Conservation (phyloP, 2,113 vertebrate species). For the Eudyptes chrysolophus region DNA sequence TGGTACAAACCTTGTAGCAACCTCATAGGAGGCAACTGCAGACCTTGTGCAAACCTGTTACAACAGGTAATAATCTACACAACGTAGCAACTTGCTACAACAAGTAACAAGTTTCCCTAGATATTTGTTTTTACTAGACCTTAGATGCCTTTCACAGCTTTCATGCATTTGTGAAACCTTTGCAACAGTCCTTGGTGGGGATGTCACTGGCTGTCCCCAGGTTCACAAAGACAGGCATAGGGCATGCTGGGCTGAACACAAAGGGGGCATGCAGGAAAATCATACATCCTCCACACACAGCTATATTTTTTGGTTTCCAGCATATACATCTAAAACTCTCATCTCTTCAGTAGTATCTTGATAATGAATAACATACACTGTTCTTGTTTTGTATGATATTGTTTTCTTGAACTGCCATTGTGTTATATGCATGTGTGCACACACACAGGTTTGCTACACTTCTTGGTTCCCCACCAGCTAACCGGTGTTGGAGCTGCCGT, state of each 20-base stretch:
- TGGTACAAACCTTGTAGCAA: neutral
- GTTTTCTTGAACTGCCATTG: neutral
- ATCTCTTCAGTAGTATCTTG: neutral
- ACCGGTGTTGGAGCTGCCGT: accelerated
- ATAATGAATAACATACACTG: accelerated
- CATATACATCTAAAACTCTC: neutral
- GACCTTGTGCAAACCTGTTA: neutral
- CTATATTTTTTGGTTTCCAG: neutral
- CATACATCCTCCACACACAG: neutral
- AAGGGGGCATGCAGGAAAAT: neutral
- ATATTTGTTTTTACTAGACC: neutral
- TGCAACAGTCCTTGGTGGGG: neutral
- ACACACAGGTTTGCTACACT: neutral
- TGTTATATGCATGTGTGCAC: neutral
- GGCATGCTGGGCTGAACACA: neutral
- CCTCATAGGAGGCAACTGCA: neutral
- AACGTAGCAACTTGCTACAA: neutral
- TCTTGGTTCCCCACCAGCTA: neutral
- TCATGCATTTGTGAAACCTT: neutral
- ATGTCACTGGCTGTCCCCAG: neutral
- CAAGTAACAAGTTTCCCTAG: neutral
- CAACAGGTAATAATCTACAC: neutral
- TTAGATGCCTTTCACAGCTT: neutral
- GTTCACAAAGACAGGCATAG: neutral
- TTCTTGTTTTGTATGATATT: neutral